Conservation (phyloP, 2,888 invertebrate genomes). For the Mamestra brassicae region DNA sequence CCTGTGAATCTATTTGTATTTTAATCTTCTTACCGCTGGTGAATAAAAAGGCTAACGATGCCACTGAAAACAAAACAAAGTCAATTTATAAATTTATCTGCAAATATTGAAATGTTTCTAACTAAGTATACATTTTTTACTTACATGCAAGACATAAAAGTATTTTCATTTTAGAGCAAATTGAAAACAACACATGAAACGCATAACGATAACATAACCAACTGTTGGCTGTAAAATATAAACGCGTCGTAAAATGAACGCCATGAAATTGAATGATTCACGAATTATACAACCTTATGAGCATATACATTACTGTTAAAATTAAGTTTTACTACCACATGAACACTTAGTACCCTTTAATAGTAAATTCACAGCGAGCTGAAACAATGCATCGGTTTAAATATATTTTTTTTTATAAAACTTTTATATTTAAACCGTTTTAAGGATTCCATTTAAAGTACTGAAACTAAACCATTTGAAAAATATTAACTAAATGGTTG, state of each 20-base stretch:
- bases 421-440: no score
- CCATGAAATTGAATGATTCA: constrained; percentile 48
- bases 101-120: neutral
- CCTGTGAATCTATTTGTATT: constrained; percentile 73
- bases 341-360: neutral
- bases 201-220: neutral
- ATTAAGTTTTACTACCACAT: constrained; percentile 18
- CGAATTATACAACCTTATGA: constrained; percentile 12
- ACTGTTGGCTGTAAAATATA: constrained; percentile 14
- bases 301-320: constrained; percentile 18
- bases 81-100: neutral
- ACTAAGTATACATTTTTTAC: constrained; percentile 17
- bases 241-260: constrained; percentile 38
- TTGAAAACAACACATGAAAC: constrained; percentile 9
- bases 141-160: constrained; percentile 41
- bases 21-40: constrained; percentile 65
- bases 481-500: no score
- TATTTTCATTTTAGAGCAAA: constrained; percentile 35
- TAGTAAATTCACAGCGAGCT: neutral
- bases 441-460: neutral
- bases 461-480: neutral
- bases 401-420: no score
- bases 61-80: constrained; percentile 40
- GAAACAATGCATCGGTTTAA: neutral
- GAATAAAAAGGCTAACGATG: constrained; percentile 26